Conservation (phyloP, 2,113 vertebrate genomes). For the Neopipo cinnamomea region DNA sequence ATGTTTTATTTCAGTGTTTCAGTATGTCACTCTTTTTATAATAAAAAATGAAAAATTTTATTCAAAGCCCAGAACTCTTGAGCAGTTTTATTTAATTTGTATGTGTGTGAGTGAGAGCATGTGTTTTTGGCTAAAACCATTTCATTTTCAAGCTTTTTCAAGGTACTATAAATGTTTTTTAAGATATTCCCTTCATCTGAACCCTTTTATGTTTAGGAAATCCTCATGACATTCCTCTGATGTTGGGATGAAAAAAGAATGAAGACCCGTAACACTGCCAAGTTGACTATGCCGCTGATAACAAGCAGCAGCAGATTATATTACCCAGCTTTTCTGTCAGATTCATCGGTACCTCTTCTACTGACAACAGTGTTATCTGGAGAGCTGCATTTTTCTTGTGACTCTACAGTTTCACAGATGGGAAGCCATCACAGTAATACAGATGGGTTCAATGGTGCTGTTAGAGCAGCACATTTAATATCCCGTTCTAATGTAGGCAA, state of each 20-base stretch:
- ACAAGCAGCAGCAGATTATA: background rate
- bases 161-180: background rate
- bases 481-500: background rate
- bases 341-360: background rate
- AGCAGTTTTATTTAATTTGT: background rate
- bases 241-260: background rate
- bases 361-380: background rate
- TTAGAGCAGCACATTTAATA: background rate
- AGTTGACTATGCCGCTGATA: background rate
- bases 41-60: conserved; percentile 7
- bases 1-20: conserved; percentile 23
- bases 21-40: conserved; percentile 14
- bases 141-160: background rate
- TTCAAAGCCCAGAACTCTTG: background rate
- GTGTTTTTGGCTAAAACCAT: background rate
- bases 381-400: background rate
- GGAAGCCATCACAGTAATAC: background rate
- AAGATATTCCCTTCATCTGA: background rate
- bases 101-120: background rate
- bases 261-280: background rate
- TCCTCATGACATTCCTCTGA: background rate
- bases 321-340: background rate
- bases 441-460: background rate
- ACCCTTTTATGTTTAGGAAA: background rate
- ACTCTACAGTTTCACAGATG: background rate